Evolutionary conservation across 2,113 vertebrate species (phyloP).

Genomic region (Arvicanthis niloticus): DNA sequence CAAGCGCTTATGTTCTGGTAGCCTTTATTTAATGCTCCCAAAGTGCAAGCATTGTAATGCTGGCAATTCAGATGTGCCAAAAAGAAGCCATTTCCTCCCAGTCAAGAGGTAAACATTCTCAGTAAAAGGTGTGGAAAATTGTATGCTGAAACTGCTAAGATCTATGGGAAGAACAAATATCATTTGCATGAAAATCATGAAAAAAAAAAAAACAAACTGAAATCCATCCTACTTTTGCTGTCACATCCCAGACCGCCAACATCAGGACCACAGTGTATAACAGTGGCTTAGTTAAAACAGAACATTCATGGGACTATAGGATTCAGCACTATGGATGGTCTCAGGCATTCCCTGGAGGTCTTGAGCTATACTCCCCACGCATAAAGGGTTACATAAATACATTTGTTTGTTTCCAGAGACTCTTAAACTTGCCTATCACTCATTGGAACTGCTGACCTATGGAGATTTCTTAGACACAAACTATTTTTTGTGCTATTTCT

Average conservation of each 20-base stretch:
- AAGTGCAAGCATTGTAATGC: not conserved
- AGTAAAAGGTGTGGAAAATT: not conserved
- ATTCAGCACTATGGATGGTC: not conserved
- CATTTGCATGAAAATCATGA: not conserved
- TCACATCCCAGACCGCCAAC: not conserved
- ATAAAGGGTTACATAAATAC: too few relatives aligned
- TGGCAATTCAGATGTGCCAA: not conserved
- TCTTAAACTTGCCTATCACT: not conserved
- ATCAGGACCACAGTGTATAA: not conserved
- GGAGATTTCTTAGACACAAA: not conserved
- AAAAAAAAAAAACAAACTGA: not conserved
- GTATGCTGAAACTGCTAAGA: not conserved
- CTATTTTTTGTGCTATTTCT: slow-evolving; percentile 4
- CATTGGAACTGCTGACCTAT: not conserved
- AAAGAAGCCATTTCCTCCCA: not conserved
- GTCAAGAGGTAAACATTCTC: not conserved
- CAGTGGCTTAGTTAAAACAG: not conserved
- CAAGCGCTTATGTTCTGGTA: too few relatives aligned
- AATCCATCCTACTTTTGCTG: not conserved
- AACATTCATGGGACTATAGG: not conserved
- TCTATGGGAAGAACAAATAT: not conserved
- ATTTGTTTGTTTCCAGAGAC: not conserved
- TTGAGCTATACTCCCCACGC: too few relatives aligned
- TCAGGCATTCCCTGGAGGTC: not conserved
- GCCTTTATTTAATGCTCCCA: not conserved